Base-by-base conservation (phyloP, 2,888 invertebrate genomes). In the Luffia ferchaultella region DNA sequence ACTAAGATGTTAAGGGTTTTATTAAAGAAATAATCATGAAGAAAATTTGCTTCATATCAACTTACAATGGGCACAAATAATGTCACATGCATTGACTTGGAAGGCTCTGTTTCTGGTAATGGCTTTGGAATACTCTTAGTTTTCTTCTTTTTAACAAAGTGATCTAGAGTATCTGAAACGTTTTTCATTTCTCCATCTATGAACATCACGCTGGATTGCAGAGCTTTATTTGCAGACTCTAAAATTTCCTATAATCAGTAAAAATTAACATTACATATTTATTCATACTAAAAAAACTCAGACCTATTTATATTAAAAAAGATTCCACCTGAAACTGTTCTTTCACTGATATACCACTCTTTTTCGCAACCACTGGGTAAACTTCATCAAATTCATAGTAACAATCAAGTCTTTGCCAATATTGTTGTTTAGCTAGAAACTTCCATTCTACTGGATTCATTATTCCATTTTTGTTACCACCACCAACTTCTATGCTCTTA, bases 381-480 rank as follows among this genome's bases (percentile, higher is more conserved):
- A 90, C 73, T 60, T 91, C 88, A 72, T 95, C 91, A 65, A 95
- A 83, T 59, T 92, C 90, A 63, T 92, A 89, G 60, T 87, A 87
- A 57, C 93, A 90, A 62, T 93, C 91, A 18, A 96, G 69, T 56
- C 89, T 86, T 58, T 90, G 87, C 94, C 95, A 96, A 55, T 88
- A 90, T 18, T 88, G 88, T 1, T 86, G 68, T 64, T 90, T 89
- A 0, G 89, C 78, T 58, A 90, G 80, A 65, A 91, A 91, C 66
- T 93, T 95, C 86, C 91, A 90, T 18, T 95, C 94, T 19, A 89
- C 90, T 9, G 90, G 89, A 57, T 87, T 90, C 41, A 87, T 86
- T 48, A 84, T 68, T 41, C 79, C 73, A 53, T 67, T 75, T 56
- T 77, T 79, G 46, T 60, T 64, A 15, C 59, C 59, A 2, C 67